Percentiles rank a stretch among this genome's conserved stretches.
phyloP scores from a whole-genome alignment of 1,140 invertebrate species.

The Temnothorax longispinosus region DNA sequence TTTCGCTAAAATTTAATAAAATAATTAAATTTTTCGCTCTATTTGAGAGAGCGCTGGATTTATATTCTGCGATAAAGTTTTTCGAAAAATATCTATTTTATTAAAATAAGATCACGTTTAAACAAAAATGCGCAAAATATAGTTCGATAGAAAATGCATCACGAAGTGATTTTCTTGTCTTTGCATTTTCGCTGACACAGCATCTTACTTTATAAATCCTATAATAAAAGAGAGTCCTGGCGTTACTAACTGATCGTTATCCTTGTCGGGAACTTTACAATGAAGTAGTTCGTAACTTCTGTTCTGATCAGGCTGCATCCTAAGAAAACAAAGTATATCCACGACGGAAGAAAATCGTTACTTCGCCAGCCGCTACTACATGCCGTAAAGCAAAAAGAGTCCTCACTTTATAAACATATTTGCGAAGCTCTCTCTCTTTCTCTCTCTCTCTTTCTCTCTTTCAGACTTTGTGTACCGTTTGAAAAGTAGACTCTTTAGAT shows the following conservation, averaged over 20 bases:
- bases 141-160: background rate
- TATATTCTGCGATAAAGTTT: background rate
- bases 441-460: background rate
- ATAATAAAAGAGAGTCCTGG: conserved; percentile 18
- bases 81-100: background rate
- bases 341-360: conserved; percentile 71
- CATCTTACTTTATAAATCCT: conserved; percentile 42
- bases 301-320: conserved; percentile 74
- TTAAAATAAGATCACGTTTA: background rate
- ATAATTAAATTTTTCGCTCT: background rate
- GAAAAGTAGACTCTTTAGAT: conserved; percentile 22
- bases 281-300: conserved; percentile 79
- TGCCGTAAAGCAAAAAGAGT: conserved; percentile 40
- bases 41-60: background rate
- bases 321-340: conserved; percentile 76
- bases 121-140: background rate
- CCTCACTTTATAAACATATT: conserved; percentile 65
- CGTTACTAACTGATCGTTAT: conserved; percentile 71
- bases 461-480: background rate
- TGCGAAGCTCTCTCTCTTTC: conserved; percentile 12
- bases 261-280: conserved; percentile 74
- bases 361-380: background rate
- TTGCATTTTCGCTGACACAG: conserved; percentile 3
- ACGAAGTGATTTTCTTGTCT: background rate
- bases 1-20: too few relatives aligned